Conservation (phyloP, 2,888 invertebrate species). For the Cheilosia vulpina region DNA sequence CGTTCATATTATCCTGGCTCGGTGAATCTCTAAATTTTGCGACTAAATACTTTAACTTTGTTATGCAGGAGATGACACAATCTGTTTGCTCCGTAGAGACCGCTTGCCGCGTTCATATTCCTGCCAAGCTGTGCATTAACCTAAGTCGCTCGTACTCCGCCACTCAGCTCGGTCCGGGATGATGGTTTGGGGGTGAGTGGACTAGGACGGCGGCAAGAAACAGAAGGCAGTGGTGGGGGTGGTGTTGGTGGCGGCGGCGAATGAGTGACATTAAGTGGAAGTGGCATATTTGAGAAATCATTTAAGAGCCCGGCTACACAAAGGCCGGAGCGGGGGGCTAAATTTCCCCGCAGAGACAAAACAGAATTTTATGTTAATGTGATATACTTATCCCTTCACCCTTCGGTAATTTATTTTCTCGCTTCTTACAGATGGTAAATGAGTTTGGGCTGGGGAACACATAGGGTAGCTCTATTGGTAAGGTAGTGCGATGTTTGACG, state of each 20-base stretch:
- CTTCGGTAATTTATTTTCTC: constrained; percentile 74
- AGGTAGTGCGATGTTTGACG: constrained; percentile 47
- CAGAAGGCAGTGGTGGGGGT: neutral
- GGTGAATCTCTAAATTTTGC: constrained; percentile 74
- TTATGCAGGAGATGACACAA: constrained; percentile 75
- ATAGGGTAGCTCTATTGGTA: neutral
- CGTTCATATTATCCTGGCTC: constrained; percentile 50
- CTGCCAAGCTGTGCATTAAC: constrained; percentile 59
- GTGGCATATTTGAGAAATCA: constrained; percentile 79
- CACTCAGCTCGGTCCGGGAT: neutral
- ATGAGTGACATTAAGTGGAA: constrained; percentile 78
- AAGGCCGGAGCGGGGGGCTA: constrained; percentile 10
- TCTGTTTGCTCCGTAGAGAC: constrained; percentile 70
- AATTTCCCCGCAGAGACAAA: constrained; percentile 75
- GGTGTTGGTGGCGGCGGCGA: constrained; percentile 44
- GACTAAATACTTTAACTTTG: constrained; percentile 75
- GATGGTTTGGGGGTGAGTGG: neutral
- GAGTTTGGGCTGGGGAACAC: constrained; percentile 30
- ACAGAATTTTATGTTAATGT: constrained; percentile 75
- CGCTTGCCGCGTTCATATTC: constrained; percentile 32
- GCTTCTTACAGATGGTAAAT: constrained; percentile 66
- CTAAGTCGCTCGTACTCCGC: constrained; percentile 50
- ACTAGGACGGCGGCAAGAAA: constrained; percentile 31
- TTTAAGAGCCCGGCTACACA: constrained; percentile 74
- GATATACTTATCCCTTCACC: constrained; percentile 75